Base-by-base conservation (phyloP, 2,888 invertebrate genomes). In the Adela reaumurella region DNA sequence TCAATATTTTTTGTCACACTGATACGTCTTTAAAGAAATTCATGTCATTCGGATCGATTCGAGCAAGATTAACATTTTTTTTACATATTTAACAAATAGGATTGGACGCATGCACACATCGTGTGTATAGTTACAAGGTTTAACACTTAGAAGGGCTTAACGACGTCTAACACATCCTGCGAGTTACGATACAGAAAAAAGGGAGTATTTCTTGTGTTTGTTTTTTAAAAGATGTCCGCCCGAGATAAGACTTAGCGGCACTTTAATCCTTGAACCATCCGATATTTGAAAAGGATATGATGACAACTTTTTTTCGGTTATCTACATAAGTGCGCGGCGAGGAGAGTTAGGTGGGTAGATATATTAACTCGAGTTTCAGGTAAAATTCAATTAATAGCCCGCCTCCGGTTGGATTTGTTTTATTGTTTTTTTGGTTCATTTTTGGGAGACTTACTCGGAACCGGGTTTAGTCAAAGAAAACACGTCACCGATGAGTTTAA, bases 121-220 rank as follows among this genome's bases (percentile, higher is more conserved):
- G 68, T 76, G 77, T 78, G 77, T 78, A 77, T 76, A 72, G 77
- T 77, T 78, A 78, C 77, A 78, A 72, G 77, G 76, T 78, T 78
- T 77, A 78, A 78, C 77, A 78, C 77, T 78, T 78, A 77, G 77
- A 78, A 77, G 76, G 74, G 72, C 77, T 77, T 78, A 78, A 78
- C 77, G 77, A 77, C 72, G 35, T 74, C 72, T 74, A 77, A 77
- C 77, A 77, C 76, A 78, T 78, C 77, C 77, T 78, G 76, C 76
- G 77, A 76, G 74, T 74, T 76, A 76, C 77, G 72, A 74, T 74
- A 74, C 35, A 35, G 14, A 35, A 35, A 78, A 76, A 74, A 74
- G 70, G 70, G 70, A 68, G 73, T 70, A 74, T 69, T 67, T 67
- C 66, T 74, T 68, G 66, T 76, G 76, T 77, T 77, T 78, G 76